Evolutionary conservation across 1,140 invertebrate species (phyloP).

Genomic region (Caenorhabditis brenneri): DNA sequence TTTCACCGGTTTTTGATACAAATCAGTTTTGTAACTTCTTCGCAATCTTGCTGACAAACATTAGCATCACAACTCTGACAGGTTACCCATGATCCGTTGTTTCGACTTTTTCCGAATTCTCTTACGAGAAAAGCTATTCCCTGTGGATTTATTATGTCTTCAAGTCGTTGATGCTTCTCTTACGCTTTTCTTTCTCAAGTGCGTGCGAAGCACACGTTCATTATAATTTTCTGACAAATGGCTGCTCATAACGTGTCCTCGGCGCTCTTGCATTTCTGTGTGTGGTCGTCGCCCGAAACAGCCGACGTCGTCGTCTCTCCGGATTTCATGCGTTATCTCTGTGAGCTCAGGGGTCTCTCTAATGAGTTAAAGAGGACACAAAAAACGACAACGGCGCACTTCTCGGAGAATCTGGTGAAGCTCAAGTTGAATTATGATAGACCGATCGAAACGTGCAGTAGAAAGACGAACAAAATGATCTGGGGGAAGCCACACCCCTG

Average conservation of each 20-base stretch:
- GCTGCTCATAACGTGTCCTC: conserved; percentile 38
- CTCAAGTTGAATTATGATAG: conserved; percentile 34
- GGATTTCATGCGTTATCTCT: conserved; percentile 36
- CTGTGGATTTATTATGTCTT: conserved; percentile 1
- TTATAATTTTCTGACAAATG: conserved; percentile 44
- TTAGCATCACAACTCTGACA: too few relatives aligned
- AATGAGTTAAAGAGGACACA: conserved; percentile 34
- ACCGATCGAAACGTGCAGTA: conserved; percentile 28
- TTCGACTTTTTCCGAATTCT: background rate
- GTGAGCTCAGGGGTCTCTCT: background rate
- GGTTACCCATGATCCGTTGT: background rate
- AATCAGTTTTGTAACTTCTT: too few relatives aligned
- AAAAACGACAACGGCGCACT: background rate
- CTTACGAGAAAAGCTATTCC: background rate
- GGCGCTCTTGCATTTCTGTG: background rate
- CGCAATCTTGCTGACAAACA: too few relatives aligned
- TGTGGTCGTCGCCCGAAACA: conserved; percentile 7
- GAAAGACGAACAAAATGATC: background rate
- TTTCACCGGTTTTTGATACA: too few relatives aligned
- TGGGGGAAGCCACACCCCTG: background rate
- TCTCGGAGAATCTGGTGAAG: background rate
- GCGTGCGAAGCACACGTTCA: conserved; percentile 34
- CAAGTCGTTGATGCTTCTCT: background rate
- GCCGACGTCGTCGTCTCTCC: conserved; percentile 1
- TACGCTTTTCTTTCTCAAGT: background rate